These are phyloP conservation scores for Hexactinellida sp. DNA, from an alignment of 37 sponge, comb jelly and placozoan species.

Conservation along the genomic window DNA sequence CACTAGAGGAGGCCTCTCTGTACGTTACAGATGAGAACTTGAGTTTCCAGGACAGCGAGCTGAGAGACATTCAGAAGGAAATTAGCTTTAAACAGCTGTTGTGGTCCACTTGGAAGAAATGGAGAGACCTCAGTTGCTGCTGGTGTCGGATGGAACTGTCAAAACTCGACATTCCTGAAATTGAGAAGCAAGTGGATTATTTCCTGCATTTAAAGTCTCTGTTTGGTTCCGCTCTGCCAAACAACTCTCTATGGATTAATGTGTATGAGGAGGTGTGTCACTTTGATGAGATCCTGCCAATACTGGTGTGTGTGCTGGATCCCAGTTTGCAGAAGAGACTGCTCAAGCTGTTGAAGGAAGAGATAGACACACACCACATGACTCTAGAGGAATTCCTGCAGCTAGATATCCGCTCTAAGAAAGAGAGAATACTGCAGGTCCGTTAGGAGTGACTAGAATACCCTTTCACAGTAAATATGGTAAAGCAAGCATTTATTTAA, in stretches of 20 bases:
- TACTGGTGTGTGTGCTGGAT: not conserved
- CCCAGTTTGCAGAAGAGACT: not conserved
- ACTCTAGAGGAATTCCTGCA: not conserved
- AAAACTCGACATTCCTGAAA: not conserved
- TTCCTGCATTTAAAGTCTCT: not conserved
- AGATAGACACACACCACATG: not conserved
- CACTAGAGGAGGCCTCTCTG: not conserved
- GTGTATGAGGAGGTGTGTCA: not conserved
- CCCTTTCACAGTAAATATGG: too few relatives aligned
- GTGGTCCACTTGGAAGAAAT: conserved; percentile 15
- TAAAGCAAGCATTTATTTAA: too few relatives aligned
- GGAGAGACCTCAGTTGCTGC: not conserved
- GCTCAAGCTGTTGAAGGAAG: not conserved
- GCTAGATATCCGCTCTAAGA: not conserved
- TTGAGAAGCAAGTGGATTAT: not conserved
- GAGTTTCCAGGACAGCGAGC: not conserved
- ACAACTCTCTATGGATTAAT: not conserved
- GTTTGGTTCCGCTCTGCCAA: not conserved
- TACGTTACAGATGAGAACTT: not conserved
- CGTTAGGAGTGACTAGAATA: too few relatives aligned
- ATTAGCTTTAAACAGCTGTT: not conserved
- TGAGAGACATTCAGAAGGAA: not conserved
- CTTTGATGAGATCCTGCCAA: not conserved
- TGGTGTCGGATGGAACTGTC: not conserved
- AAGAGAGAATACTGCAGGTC: not conserved